phyloP scores from a whole-genome alignment of 2,797 vertebrate genomes.

The Myiotriccus ornatus region DNA sequence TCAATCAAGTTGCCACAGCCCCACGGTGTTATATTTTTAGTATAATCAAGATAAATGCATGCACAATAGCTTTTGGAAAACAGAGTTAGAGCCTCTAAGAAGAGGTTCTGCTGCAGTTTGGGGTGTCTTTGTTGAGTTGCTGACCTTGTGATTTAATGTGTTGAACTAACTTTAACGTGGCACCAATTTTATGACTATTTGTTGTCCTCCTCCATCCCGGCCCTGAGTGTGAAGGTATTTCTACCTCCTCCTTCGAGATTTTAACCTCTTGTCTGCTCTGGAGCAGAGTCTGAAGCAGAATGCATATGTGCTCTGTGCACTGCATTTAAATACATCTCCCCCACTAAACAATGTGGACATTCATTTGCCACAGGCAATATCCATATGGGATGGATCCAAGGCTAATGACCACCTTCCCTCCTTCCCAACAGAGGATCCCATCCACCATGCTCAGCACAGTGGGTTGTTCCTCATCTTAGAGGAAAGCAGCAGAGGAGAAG shows the following conservation, averaged over 20 bases:
- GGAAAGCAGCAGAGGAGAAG: not conserved
- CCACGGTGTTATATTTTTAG: not conserved
- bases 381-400: not conserved
- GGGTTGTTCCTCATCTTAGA: not conserved
- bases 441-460: not conserved
- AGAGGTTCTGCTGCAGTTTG: not conserved
- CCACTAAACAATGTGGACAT: not conserved
- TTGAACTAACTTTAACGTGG: not conserved
- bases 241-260: not conserved
- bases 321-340: not conserved
- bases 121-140: not conserved
- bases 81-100: not conserved
- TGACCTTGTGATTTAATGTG: not conserved
- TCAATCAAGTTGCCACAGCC: conserved; percentile 60
- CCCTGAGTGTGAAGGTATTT: not conserved
- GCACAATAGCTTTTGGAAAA: not conserved
- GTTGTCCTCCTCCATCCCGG: not conserved
- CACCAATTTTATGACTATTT: not conserved
- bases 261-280: not conserved
- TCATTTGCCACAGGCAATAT: not conserved
- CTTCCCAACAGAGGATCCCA: not conserved
- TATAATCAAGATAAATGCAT: conserved; percentile 54
- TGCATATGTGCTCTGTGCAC: not conserved
- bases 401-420: not conserved
- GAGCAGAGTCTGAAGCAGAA: not conserved